Base-by-base conservation (phyloP, 2,113 vertebrate species). In the Collichthys lucidus region DNA sequence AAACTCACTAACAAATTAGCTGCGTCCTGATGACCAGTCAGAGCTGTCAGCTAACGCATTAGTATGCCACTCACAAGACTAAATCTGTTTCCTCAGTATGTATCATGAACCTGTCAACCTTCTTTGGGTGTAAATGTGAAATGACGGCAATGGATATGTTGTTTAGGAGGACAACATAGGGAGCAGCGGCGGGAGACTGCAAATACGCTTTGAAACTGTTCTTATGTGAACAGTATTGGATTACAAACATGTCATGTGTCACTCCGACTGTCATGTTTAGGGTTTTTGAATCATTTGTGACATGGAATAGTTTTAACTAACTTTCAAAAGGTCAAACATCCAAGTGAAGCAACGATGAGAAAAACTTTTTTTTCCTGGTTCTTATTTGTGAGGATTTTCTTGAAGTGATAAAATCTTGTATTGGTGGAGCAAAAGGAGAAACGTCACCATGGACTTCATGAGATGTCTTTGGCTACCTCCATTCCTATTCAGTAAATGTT, bases 31-130 rank as follows among this genome's bases (percentile, higher is more conserved):
- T 52, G 84, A 73, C 47, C 1, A 63, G 87, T 91, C 90, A 83
- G 86, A 83, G 74, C 93, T 95, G 93, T 95, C 94, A 93, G 79
- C 92, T 66, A 17, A 79, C n/a, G 19, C 26, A 71, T 94, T 91
- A 92, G 85, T 57, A 49, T 44, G 87, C 15, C 26, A 17, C 83
- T 92, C 91, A 83, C 74, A 24, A 1, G 57, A 53, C 73, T 77
- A 60, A 76, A 87, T 74, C 15, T 75, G 79, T 63, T 57, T 60
- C 62, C 14, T 60, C 76, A 40, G 50, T 26, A 19, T 60, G 0
- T 14, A 80, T 75, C 65, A 63, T 9, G 8, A 63, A 66, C 59
- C 70, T 42, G 76, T 56, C 63, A 68, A 2, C 50, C 53, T 76
- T 24, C 47, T 86, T 88, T 84, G n/a, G 63, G 68, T 85, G 82